A percentile compares a stretch with the other conserved stretches of the same genome.
Evolutionary conservation across 2,113 vertebrate genomes (phyloP).

Genomic region (Syrmaticus mikado): DNA sequence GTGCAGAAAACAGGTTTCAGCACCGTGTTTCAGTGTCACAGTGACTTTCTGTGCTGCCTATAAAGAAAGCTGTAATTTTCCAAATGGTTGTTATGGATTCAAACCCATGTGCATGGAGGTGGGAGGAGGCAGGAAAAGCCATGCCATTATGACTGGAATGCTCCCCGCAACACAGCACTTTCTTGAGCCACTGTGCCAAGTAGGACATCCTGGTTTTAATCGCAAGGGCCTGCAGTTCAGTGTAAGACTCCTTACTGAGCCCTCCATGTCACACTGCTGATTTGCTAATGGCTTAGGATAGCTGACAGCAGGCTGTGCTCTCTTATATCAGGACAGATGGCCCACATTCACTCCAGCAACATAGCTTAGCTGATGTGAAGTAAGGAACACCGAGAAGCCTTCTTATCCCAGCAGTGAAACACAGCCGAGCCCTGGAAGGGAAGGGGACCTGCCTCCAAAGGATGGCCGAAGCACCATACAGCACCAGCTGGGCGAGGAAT

Average conservation of each 20-base stretch:
- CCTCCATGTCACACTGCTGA: slow-evolving; percentile 19
- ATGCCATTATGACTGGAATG: not conserved
- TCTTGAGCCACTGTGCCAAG: not conserved
- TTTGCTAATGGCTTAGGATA: slow-evolving; percentile 25
- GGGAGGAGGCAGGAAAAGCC: slow-evolving; percentile 16
- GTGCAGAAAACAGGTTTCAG: slow-evolving; percentile 31
- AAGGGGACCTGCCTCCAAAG: slow-evolving; percentile 20
- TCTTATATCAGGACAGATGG: slow-evolving; percentile 50
- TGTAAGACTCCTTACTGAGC: not conserved
- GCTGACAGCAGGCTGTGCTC: slow-evolving; percentile 42
- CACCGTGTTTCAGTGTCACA: not conserved
- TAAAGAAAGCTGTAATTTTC: not conserved
- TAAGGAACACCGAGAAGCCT: slow-evolving; percentile 7
- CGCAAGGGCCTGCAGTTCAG: not conserved
- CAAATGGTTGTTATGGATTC: not conserved
- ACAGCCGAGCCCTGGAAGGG: not conserved
- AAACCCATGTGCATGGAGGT: not conserved
- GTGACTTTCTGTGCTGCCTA: not conserved
- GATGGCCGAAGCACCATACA: not conserved
- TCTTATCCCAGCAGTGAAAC: not conserved
- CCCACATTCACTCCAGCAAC: slow-evolving; percentile 14
- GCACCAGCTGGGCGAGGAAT: slow-evolving; percentile 1
- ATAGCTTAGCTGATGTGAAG: not conserved
- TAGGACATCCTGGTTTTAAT: slow-evolving; percentile 40
- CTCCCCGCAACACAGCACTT: not conserved